Evolutionary conservation across 2,888 invertebrate species (phyloP).

Genomic region (Trypoxylon attenuatum): DNA sequence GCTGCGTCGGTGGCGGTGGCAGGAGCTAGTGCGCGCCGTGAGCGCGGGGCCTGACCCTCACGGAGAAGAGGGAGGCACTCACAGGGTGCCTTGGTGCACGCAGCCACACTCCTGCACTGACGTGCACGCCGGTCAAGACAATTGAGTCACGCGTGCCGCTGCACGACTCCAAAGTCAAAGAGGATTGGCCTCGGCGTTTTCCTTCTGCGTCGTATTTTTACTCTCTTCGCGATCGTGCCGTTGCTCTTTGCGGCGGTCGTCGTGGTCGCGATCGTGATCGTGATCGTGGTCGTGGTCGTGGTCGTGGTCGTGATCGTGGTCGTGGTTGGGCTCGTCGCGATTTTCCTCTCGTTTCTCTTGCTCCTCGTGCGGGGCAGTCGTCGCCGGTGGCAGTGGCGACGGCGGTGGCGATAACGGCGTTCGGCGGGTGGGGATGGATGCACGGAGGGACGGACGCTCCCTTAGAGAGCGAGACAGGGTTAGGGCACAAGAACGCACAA

Average conservation of each 20-base stretch:
- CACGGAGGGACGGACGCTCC: conserved; percentile 52
- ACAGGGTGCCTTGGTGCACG: conserved; percentile 18
- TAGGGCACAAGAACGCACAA: conserved; percentile 59
- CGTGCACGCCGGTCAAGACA: conserved; percentile 27
- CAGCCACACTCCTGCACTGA: conserved; percentile 23
- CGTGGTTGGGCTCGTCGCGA: conserved; percentile 29
- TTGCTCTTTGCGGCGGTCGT: conserved; percentile 16
- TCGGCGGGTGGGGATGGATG: conserved; percentile 47
- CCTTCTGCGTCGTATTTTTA: neutral
- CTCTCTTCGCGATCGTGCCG: conserved; percentile 6
- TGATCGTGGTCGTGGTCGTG: conserved; percentile 11
- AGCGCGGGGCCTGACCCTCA: conserved; percentile 29
- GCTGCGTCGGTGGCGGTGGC: neutral
- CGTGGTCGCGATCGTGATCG: conserved; percentile 1
- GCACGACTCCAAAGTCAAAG: conserved; percentile 36
- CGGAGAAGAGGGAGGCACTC: conserved; percentile 21
- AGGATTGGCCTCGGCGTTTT: conserved; percentile 6
- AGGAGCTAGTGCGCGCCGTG: conserved; percentile 28
- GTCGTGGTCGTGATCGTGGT: conserved; percentile 17
- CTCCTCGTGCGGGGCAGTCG: conserved; percentile 22
- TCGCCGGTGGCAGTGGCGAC: conserved; percentile 38
- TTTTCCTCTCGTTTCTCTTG: no score
- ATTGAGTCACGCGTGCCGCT: conserved; percentile 66
- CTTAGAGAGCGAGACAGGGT: conserved; percentile 55
- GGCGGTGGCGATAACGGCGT: conserved; percentile 46